phyloP scores from a whole-genome alignment of 2,888 invertebrate genomes.

The Halocaridina rubra region DNA sequence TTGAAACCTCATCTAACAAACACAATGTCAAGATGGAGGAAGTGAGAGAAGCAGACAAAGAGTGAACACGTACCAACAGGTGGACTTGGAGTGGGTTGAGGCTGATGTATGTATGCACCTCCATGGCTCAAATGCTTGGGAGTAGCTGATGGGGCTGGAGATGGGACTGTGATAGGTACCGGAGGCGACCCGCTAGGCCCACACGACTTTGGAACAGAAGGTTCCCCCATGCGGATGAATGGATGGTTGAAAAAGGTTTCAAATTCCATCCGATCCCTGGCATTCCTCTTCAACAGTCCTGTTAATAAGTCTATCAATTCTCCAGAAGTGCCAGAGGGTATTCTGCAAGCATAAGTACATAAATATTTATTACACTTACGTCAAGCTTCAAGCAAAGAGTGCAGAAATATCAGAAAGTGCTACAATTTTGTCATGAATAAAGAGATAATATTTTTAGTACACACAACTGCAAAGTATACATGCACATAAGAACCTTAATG shows the following conservation, averaged over 20 bases:
- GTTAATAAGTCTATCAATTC: slow-evolving; percentile 88
- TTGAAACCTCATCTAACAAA: too few species aligned
- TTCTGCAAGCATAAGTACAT: too few species aligned
- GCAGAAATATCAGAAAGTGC: too few species aligned
- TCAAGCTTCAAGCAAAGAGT: too few species aligned
- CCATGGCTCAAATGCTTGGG: slow-evolving; percentile 29
- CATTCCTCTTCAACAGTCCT: slow-evolving; percentile 86
- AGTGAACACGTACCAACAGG: slow-evolving; percentile 40
- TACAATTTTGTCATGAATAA: too few species aligned
- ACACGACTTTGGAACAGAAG: slow-evolving; percentile 64
- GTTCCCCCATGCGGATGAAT: slow-evolving; percentile 72
- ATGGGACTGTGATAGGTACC: slow-evolving; percentile 21
- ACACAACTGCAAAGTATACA: too few species aligned
- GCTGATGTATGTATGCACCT: slow-evolving; percentile 13
- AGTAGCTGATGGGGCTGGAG: slow-evolving; percentile 20
- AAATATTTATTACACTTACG: too few species aligned
- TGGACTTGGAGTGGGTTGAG: slow-evolving; percentile 49
- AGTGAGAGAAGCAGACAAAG: not conserved
- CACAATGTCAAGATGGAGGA: not conserved
- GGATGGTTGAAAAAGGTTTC: slow-evolving; percentile 95
- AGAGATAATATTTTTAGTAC: too few species aligned
- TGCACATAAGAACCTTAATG: too few species aligned
- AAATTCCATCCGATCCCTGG: slow-evolving; percentile 95
- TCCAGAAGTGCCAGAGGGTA: slow-evolving; percentile 92
- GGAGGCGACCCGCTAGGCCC: slow-evolving; percentile 16